Percentiles rank a stretch among this genome's conserved stretches.
Conservation (phyloP, 2,797 vertebrate species). For the Botia almorhae region DNA sequence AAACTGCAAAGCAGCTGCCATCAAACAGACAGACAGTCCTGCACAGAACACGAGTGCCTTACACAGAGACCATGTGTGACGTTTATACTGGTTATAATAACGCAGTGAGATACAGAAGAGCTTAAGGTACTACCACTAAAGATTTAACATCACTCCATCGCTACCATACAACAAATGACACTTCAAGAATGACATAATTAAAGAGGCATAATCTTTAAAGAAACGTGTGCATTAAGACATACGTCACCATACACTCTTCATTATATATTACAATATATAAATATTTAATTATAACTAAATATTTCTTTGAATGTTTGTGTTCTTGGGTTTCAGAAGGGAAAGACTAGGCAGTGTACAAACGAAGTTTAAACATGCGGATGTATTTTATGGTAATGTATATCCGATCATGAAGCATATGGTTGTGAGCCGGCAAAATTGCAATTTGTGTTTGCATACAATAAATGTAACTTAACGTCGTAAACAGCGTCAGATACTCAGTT, state of each 20-base stretch:
- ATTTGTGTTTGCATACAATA: neutral
- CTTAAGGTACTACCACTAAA: too few species aligned
- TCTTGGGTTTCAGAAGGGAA: neutral
- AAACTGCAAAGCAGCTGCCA: neutral
- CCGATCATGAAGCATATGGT: slow-evolving; percentile 69
- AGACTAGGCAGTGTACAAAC: slow-evolving; percentile 47
- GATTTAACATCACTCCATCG: neutral
- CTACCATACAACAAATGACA: too few species aligned
- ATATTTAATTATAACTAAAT: too few species aligned
- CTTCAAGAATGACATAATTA: neutral
- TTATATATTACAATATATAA: too few species aligned
- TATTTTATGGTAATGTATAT: slow-evolving; percentile 54
- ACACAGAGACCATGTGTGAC: neutral
- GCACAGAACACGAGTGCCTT: too few species aligned
- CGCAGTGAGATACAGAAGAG: neutral
- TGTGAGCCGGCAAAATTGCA: neutral
- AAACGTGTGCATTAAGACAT: neutral
- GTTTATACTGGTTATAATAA: neutral
- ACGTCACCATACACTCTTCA: neutral
- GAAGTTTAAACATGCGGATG: slow-evolving; percentile 74
- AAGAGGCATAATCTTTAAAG: neutral
- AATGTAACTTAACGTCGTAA: neutral
- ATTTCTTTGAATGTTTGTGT: neutral
- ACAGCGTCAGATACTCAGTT: neutral
- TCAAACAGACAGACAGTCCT: neutral